A percentile compares a stretch with the other conserved stretches of the same genome.
Conservation (phyloP, 2,113 vertebrate genomes). For the Alaudala cheleensis region DNA sequence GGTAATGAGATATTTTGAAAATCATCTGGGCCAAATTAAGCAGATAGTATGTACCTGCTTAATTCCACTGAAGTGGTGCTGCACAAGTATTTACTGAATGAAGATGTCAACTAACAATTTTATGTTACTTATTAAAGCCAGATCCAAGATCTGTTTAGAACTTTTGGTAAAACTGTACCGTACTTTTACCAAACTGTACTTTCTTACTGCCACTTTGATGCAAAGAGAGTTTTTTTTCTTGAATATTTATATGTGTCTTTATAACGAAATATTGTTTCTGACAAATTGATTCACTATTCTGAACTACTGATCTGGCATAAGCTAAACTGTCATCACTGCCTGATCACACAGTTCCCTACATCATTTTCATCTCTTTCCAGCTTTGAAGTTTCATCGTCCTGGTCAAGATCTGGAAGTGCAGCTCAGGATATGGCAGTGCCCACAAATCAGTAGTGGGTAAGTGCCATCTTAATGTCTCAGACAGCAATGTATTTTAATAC, state of each 20-base stretch:
- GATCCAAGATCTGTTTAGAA: background rate
- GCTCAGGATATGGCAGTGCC: background rate
- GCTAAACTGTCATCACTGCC: background rate
- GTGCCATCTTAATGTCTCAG: background rate
- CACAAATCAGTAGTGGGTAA: background rate
- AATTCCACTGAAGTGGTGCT: background rate
- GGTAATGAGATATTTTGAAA: background rate
- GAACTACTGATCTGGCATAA: background rate
- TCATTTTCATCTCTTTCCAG: background rate
- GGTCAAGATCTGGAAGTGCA: background rate
- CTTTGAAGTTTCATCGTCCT: background rate
- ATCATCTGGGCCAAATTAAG: background rate
- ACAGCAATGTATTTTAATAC: background rate
- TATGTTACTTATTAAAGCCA: background rate
- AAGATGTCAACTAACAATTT: background rate
- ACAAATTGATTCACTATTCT: background rate
- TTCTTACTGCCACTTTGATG: background rate
- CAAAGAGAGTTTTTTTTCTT: background rate
- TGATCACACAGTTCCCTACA: background rate
- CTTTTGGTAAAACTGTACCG: background rate
- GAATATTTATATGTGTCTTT: background rate
- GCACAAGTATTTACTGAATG: background rate
- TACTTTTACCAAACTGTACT: background rate
- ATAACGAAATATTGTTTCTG: background rate
- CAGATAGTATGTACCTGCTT: background rate